Percentiles rank a stretch among this genome's conserved stretches.
phyloP scores from a whole-genome alignment of 2,888 invertebrate species.

The Drosophila parthenogenetica region DNA sequence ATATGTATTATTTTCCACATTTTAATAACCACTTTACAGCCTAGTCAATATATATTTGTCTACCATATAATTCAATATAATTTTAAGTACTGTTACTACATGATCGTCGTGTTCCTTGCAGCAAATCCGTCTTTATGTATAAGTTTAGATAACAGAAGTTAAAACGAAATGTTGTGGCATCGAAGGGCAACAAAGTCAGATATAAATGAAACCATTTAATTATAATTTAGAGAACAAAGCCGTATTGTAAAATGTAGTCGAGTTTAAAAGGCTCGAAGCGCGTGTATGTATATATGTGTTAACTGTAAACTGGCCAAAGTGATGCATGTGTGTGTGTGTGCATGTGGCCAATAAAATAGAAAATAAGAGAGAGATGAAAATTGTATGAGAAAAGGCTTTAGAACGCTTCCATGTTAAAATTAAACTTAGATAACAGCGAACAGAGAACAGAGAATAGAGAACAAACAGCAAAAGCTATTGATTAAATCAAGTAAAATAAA shows the following conservation, averaged over 20 bases:
- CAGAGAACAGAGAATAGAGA: conserved; percentile 3
- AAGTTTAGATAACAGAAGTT: conserved; percentile 59
- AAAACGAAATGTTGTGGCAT: conserved; percentile 16
- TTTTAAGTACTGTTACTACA: conserved; percentile 59
- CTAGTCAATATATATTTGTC: conserved; percentile 54
- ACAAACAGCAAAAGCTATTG: conserved; percentile 9
- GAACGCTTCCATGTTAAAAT: conserved; percentile 47
- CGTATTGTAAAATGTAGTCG: conserved; percentile 60
- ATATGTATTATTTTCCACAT: conserved; percentile 11
- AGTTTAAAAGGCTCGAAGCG: conserved; percentile 22
- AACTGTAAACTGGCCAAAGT: conserved; percentile 40
- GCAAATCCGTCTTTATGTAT: conserved; percentile 80
- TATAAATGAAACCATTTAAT: conserved; percentile 16
- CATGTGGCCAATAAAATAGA: conserved; percentile 3
- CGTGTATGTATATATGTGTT: conserved; percentile 25
- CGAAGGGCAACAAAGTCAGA: conserved; percentile 2
- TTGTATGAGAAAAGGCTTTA: conserved; percentile 25
- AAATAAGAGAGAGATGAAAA: conserved; percentile 15
- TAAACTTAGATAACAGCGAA: conserved; percentile 13
- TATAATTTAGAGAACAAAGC: conserved; percentile 23
- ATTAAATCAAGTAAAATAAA: conserved; percentile 11
- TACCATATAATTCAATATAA: conserved; percentile 48
- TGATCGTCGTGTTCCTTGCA: conserved; percentile 80
- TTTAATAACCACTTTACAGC: conserved; percentile 31
- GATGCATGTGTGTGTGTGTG: conserved; percentile 26